Conservation (phyloP, 2,888 invertebrate genomes). For the Synergus japonicus region DNA sequence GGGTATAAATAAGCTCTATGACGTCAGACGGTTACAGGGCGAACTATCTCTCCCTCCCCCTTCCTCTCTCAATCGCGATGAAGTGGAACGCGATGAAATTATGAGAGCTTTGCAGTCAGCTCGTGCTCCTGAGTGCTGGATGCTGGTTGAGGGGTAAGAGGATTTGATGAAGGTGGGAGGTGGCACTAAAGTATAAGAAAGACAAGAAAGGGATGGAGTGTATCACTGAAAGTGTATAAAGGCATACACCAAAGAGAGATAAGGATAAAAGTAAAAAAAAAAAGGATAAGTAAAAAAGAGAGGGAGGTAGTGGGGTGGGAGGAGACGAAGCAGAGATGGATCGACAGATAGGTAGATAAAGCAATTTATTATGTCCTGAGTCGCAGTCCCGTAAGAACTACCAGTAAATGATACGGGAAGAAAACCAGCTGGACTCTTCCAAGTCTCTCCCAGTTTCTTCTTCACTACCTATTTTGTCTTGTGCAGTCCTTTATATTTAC, state of each 20-base stretch:
- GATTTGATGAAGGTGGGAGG: slow-evolving; percentile 17
- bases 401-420: slow-evolving; percentile 20
- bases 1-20: slow-evolving; percentile 64
- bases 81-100: slow-evolving; percentile 38
- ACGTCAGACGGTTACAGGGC: slow-evolving; percentile 57
- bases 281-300: not conserved
- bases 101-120: slow-evolving; percentile 31
- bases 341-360: slow-evolving; percentile 30
- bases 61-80: slow-evolving; percentile 44
- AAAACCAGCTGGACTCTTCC: slow-evolving; percentile 20
- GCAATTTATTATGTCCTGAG: slow-evolving; percentile 36
- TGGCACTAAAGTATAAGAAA: not conserved
- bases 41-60: slow-evolving; percentile 48
- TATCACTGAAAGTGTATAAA: slow-evolving; percentile 4
- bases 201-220: slow-evolving; percentile 11
- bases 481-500: slow-evolving; percentile 5
- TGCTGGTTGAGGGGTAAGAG: not conserved
- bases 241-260: not conserved
- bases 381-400: slow-evolving; percentile 12
- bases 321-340: not conserved
- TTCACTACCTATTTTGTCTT: not conserved
- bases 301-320: not conserved
- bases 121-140: slow-evolving; percentile 13
- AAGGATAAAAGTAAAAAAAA: not conserved
- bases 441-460: not conserved